A percentile compares a stretch with the other conserved stretches of the same genome.
Conservation (phyloP, 2,113 vertebrate genomes). For the Poecilia latipinna region DNA sequence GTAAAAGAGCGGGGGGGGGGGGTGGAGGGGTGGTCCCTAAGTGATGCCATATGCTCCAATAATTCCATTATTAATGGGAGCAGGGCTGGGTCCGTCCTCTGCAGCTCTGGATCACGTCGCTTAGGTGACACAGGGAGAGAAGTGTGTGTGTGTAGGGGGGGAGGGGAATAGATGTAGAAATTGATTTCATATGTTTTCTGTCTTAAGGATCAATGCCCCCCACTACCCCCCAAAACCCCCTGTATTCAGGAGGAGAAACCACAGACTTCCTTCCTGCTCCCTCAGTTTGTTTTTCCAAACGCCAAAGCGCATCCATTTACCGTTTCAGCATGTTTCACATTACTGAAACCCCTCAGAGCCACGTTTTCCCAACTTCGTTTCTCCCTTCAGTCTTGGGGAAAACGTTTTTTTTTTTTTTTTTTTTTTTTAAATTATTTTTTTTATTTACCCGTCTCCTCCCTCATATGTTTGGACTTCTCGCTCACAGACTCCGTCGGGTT, state of each 20-base stretch:
- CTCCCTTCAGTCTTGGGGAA: conserved; percentile 9
- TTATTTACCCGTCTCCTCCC: conserved; percentile 32
- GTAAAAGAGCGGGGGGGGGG: conserved; percentile 24
- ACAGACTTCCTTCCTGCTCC: conserved; percentile 77
- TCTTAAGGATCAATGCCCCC: conserved; percentile 30
- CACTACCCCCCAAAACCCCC: conserved; percentile 49
- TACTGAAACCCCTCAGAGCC: conserved; percentile 40
- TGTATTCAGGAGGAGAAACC: conserved; percentile 68
- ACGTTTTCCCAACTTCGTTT: conserved; percentile 3
- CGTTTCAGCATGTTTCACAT: conserved; percentile 59
- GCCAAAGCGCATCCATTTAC: conserved; percentile 63
- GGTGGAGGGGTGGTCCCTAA: conserved; percentile 63
- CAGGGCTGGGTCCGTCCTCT: conserved; percentile 61
- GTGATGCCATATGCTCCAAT: conserved; percentile 81
- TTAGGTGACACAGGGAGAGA: conserved; percentile 76
- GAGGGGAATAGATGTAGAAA: conserved; percentile 57
- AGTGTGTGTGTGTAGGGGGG: background rate
- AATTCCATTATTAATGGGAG: conserved; percentile 78
- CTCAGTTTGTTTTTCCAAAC: conserved; percentile 74
- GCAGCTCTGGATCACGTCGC: conserved; percentile 74
- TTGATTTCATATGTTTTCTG: conserved; percentile 81
- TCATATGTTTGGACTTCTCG: conserved; percentile 12
- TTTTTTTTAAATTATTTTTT: background rate
- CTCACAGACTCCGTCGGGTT: conserved; percentile 88
- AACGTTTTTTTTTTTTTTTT: too few relatives aligned